Evolutionary conservation across 64 coral and sea anemone genomes (phyloP).

Genomic region (Anthopleura sola): DNA sequence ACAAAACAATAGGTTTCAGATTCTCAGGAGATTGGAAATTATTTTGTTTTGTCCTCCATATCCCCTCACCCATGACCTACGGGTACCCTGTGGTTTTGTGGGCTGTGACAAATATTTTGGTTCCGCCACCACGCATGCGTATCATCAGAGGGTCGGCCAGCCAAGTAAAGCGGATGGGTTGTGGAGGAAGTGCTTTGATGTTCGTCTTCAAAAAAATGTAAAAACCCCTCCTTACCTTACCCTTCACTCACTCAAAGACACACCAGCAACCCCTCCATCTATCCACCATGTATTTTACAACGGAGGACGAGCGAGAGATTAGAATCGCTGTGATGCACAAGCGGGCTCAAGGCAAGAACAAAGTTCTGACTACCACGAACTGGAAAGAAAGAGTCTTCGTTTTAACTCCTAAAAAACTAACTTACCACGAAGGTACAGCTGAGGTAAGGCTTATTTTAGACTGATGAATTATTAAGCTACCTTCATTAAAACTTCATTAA

Average conservation of each 20-base stretch:
- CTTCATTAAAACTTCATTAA: not conserved
- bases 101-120: not conserved
- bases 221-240: not conserved
- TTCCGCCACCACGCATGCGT: slow-evolving; percentile 6
- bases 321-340: slow-evolving; percentile 77
- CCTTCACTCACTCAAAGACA: not conserved
- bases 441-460: slow-evolving; percentile 48
- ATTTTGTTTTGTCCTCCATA: no score
- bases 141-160: not conserved
- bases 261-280: not conserved
- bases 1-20: no score
- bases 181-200: not conserved
- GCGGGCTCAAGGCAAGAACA: slow-evolving; percentile 90
- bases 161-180: not conserved
- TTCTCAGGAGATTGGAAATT: no score
- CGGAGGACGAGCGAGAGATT: slow-evolving; percentile 70
- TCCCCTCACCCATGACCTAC: not conserved
- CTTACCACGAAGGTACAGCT: slow-evolving; percentile 77
- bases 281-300: slow-evolving; percentile 80
- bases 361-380: slow-evolving; percentile 81
- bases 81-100: not conserved
- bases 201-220: not conserved
- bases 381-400: slow-evolving; percentile 98
- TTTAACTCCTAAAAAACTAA: slow-evolving; percentile 81
- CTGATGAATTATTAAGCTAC: not conserved